These are phyloP conservation scores for Gymnogyps californianus DNA, from an alignment of 2,113 vertebrate species.

Conservation along the genomic window DNA sequence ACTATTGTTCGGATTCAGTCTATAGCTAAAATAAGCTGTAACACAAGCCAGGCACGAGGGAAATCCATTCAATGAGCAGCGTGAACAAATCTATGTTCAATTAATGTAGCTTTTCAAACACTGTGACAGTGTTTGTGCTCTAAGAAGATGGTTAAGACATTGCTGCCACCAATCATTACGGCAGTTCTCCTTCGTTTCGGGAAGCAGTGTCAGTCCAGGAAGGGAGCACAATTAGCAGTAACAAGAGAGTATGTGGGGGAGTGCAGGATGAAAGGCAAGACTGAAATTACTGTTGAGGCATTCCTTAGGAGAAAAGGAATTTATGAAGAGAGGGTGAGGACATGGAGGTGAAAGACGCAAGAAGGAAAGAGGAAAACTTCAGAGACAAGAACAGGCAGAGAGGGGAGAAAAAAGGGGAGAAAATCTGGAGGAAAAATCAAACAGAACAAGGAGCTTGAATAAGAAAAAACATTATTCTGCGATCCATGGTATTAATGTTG, in stretches of 20 bases:
- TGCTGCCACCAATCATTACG: constrained; percentile 58
- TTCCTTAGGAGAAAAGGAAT: not conserved
- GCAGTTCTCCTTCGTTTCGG: constrained; percentile 30
- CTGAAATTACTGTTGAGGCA: not conserved
- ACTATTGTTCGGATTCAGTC: not conserved
- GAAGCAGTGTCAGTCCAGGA: constrained; percentile 55
- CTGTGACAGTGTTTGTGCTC: constrained; percentile 56
- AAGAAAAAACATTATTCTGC: not conserved
- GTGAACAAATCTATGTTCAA: constrained; percentile 66
- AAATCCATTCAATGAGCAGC: constrained; percentile 58
- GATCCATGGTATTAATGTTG: not conserved
- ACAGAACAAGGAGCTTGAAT: not conserved
- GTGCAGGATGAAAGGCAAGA: not conserved
- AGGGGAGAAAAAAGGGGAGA: not conserved
- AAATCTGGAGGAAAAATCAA: not conserved
- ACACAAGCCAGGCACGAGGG: constrained; percentile 34
- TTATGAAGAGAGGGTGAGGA: not conserved
- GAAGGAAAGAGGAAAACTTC: not conserved
- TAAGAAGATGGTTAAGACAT: constrained; percentile 61
- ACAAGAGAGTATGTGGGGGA: constrained; percentile 26
- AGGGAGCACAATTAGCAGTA: constrained; percentile 53
- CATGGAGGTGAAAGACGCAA: not conserved
- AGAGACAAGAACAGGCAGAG: not conserved
- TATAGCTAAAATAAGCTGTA: constrained; percentile 49
- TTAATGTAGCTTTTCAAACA: constrained; percentile 65